Percentiles rank a stretch among this genome's conserved stretches.
Conservation (phyloP, 1,140 invertebrate species). For the Potamilus streckersoni region DNA sequence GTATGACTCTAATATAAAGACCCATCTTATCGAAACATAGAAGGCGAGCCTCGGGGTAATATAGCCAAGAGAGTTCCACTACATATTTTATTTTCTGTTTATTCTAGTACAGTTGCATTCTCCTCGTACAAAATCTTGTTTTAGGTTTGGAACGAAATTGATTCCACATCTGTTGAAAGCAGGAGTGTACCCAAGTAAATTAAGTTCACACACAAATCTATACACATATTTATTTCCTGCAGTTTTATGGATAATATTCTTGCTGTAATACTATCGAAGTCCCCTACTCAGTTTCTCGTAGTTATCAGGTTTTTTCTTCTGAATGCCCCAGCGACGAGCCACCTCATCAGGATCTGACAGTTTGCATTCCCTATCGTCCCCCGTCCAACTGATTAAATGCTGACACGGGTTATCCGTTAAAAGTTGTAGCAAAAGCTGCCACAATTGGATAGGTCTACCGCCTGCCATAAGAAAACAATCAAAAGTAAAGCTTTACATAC, state of each 20-base stretch:
- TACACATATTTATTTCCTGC: conserved; percentile 96
- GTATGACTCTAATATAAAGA: no score
- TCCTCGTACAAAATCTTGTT: no score
- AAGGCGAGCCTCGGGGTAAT: no score
- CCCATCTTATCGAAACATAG: no score
- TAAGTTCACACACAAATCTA: conserved; percentile 95
- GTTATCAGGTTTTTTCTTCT: conserved; percentile 99
- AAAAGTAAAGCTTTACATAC: no score
- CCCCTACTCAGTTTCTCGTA: conserved; percentile 97
- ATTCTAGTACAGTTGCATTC: no score
- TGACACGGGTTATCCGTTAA: conserved; percentile 97
- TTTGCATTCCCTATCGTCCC: conserved; percentile 99
- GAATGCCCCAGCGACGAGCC: conserved; percentile 94
- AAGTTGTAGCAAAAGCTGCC: conserved; percentile 97
- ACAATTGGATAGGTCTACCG: conserved; percentile 74
- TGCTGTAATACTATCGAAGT: conserved; percentile 98
- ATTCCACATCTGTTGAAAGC: conserved; percentile 33
- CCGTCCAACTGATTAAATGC: conserved; percentile 97
- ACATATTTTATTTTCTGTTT: no score
- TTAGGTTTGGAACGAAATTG: no score
- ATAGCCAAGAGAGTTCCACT: no score
- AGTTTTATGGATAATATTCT: conserved; percentile 97
- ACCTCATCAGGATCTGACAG: conserved; percentile 98
- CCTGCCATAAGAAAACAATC: conserved; percentile 48
- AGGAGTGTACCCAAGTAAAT: conserved; percentile 65